A percentile compares a stretch with the other conserved stretches of the same genome.
Conservation (phyloP, 2,888 invertebrate species). For the Drosophila cognata region DNA sequence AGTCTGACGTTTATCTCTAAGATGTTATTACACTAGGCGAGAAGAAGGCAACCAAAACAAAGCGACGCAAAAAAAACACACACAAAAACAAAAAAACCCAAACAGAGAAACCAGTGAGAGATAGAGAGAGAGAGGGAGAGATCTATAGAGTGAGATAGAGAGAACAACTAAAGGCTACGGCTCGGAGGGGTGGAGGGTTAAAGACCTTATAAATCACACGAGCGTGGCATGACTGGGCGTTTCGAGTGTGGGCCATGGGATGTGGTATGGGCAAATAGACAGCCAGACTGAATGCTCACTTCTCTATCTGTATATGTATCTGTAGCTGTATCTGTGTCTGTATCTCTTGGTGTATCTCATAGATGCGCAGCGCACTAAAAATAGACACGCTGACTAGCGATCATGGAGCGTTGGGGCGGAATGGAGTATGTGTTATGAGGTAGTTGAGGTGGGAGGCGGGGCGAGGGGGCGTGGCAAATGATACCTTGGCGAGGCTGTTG, state of each 20-base stretch:
- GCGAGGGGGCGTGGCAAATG: conserved; percentile 7
- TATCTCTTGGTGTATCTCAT: conserved; percentile 40
- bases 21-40: conserved; percentile 58
- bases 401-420: conserved; percentile 24
- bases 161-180: conserved; percentile 16
- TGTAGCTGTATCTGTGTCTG: not conserved
- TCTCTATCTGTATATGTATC: not conserved
- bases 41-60: conserved; percentile 75
- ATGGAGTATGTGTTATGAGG: not conserved
- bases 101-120: no score
- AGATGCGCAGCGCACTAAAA: conserved; percentile 68
- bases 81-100: no score
- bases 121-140: conserved; percentile 22
- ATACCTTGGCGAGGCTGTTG: conserved; percentile 58
- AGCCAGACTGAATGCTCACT: conserved; percentile 7
- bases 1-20: conserved; percentile 46
- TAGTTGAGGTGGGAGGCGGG: not conserved
- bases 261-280: conserved; percentile 13
- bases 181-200: conserved; percentile 54
- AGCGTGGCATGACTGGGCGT: conserved; percentile 78
- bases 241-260: conserved; percentile 53
- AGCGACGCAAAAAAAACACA: conserved; percentile 44
- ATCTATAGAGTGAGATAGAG: conserved; percentile 16
- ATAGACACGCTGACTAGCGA: conserved; percentile 56
- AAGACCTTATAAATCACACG: conserved; percentile 81